These are phyloP conservation scores for Leucophenga maculata DNA, from an alignment of 2,888 invertebrate genomes.

Conservation along the genomic window DNA sequence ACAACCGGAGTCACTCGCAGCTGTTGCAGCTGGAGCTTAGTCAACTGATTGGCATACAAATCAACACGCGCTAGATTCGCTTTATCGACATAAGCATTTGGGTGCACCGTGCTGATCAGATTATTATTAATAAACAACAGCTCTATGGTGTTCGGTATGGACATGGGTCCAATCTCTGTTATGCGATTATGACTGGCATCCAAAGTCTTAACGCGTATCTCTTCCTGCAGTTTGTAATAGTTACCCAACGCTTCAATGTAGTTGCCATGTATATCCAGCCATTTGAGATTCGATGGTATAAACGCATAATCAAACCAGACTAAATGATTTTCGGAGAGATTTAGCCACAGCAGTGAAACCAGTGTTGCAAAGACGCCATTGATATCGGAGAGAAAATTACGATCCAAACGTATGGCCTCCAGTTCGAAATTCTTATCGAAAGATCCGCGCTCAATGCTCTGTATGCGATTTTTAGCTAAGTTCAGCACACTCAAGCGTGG, in stretches of 20 bases:
- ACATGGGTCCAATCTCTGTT: slow-evolving; percentile 84
- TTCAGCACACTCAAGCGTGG: slow-evolving; percentile 89
- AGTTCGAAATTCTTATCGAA: slow-evolving; percentile 87
- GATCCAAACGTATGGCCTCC: slow-evolving; percentile 89
- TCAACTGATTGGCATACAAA: slow-evolving; percentile 90
- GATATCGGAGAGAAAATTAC: slow-evolving; percentile 89
- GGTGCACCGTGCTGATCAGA: slow-evolving; percentile 83
- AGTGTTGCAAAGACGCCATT: slow-evolving; percentile 91
- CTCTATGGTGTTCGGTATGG: slow-evolving; percentile 91
- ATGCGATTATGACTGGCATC: slow-evolving; percentile 93
- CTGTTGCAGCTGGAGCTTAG: slow-evolving; percentile 86
- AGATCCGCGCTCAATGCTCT: slow-evolving; percentile 87
- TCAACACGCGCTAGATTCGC: slow-evolving; percentile 88
- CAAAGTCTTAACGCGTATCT: slow-evolving; percentile 87
- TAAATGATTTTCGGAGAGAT: slow-evolving; percentile 91
- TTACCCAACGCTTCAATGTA: slow-evolving; percentile 90
- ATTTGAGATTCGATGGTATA: slow-evolving; percentile 89
- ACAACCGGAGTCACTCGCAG: slow-evolving; percentile 81
- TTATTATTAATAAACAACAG: slow-evolving; percentile 91
- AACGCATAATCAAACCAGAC: slow-evolving; percentile 95
- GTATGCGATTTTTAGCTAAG: slow-evolving; percentile 91
- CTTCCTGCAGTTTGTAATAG: slow-evolving; percentile 88
- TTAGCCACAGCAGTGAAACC: slow-evolving; percentile 87
- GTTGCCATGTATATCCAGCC: slow-evolving; percentile 93
- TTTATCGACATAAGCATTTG: slow-evolving; percentile 90